Evolutionary conservation across 2,888 invertebrate genomes (phyloP).

Genomic region (Chaetoderma sp.): DNA sequence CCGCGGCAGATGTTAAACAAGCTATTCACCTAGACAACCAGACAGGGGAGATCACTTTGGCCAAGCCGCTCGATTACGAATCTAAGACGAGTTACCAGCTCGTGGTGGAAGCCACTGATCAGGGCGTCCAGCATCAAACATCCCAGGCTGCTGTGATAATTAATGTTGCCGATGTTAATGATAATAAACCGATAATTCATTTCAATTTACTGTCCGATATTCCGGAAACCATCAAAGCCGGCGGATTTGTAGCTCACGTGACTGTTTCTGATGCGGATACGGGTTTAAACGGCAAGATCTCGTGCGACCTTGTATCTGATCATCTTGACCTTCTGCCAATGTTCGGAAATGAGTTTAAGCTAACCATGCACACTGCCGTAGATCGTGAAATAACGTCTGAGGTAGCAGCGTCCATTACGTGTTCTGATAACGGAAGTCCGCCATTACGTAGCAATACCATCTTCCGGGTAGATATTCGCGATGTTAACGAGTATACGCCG

Average conservation of each 20-base stretch:
- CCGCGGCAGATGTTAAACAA: too few relatives aligned
- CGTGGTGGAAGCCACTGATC: background rate
- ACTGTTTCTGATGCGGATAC: slow-evolving; percentile 6
- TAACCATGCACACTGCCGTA: background rate
- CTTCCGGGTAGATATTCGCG: background rate
- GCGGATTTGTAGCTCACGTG: slow-evolving; percentile 12
- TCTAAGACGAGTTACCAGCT: background rate
- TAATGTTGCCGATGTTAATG: slow-evolving; percentile 12
- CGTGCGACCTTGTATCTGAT: background rate
- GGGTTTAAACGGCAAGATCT: background rate
- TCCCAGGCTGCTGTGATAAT: background rate
- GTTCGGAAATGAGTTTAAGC: slow-evolving; percentile 2
- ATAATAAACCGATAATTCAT: background rate
- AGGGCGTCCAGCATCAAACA: background rate
- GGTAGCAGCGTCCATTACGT: background rate
- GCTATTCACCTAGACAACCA: background rate
- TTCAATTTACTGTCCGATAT: slow-evolving; percentile 10
- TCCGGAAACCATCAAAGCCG: background rate
- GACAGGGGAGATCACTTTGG: background rate
- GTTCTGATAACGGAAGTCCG: background rate
- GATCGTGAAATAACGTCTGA: background rate
- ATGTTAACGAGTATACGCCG: slow-evolving; percentile 11
- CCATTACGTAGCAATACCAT: background rate
- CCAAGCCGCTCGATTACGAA: background rate
- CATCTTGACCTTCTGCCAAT: background rate